Evolutionary conservation across 2,113 vertebrate species (phyloP).

Genomic region (Prunella fulvescens): DNA sequence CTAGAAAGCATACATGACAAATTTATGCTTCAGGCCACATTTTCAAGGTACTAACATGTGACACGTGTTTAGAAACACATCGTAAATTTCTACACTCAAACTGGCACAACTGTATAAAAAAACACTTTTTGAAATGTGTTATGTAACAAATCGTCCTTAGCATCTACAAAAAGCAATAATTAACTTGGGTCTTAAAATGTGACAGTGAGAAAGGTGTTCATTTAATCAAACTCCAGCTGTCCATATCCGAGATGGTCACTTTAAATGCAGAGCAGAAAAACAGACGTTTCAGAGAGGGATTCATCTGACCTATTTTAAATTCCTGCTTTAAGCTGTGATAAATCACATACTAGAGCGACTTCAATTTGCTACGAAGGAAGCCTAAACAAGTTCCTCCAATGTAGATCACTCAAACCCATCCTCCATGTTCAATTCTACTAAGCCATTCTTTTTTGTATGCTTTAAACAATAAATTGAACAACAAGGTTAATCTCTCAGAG

Average conservation of each 20-base stretch:
- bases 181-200: neutral
- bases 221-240: neutral
- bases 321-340: neutral
- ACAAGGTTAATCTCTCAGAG: neutral
- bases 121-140: neutral
- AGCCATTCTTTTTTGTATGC: neutral
- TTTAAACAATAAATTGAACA: slow-evolving; percentile 1
- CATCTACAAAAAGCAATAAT: neutral
- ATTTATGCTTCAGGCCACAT: neutral
- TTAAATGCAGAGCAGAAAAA: neutral
- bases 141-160: neutral
- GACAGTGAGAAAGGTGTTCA: neutral
- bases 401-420: neutral
- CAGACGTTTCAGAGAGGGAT: neutral
- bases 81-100: neutral
- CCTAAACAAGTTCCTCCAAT: neutral
- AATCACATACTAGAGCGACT: neutral
- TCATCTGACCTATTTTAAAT: slow-evolving; percentile 40
- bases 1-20: neutral
- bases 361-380: neutral
- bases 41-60: neutral
- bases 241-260: neutral
- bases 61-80: neutral
- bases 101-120: neutral
- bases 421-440: neutral